Evolutionary conservation across 2,113 vertebrate genomes (phyloP).

Genomic region (Fregetta grallaria): DNA sequence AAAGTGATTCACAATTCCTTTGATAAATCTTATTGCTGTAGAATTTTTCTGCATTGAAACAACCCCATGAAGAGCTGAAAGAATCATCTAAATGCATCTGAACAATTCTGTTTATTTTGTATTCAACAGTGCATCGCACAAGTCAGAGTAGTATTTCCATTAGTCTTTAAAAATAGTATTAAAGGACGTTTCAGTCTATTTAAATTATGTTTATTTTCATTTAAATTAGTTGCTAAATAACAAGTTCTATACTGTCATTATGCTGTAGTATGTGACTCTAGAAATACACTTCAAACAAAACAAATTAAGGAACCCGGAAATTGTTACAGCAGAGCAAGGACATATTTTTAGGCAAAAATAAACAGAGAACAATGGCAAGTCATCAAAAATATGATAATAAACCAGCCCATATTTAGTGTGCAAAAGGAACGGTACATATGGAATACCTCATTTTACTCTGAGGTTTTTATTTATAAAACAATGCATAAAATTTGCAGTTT

Average conservation of each 20-base stretch:
- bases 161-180: conserved; percentile 46
- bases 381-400: neutral
- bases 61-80: neutral
- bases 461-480: neutral
- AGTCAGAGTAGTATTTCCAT: neutral
- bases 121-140: neutral
- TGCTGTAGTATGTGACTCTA: neutral
- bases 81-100: neutral
- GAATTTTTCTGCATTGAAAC: neutral
- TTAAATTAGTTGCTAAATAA: conserved; percentile 40
- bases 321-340: neutral
- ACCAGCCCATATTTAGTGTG: neutral
- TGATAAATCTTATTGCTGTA: conserved; percentile 23
- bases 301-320: conserved; percentile 17
- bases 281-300: conserved; percentile 31
- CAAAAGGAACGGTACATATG: neutral
- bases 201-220: conserved; percentile 49
- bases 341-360: conserved; percentile 4
- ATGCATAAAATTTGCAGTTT: neutral
- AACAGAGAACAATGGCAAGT: neutral
- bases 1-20: neutral
- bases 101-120: neutral
- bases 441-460: neutral
- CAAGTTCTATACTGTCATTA: neutral
- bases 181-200: neutral